A percentile compares a stretch with the other conserved stretches of the same genome.
Evolutionary conservation across 2,113 vertebrate species (phyloP).

Genomic region (Lontra canadensis): DNA sequence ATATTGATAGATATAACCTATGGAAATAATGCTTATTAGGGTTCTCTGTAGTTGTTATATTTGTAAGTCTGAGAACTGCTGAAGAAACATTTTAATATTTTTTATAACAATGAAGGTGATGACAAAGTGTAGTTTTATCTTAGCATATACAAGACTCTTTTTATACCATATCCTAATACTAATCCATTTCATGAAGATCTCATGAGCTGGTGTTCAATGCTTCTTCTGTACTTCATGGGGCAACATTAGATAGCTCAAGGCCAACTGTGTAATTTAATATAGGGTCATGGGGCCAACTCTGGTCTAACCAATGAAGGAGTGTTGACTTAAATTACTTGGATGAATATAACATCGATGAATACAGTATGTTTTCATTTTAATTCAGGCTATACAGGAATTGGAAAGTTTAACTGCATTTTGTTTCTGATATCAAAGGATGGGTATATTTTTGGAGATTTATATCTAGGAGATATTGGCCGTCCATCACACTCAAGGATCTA

Average conservation of each 20-base stretch:
- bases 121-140: background rate
- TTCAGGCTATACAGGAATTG: background rate
- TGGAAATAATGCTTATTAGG: background rate
- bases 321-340: background rate
- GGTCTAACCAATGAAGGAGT: background rate
- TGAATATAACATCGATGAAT: background rate
- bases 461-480: background rate
- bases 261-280: background rate
- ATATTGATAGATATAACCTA: background rate
- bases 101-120: background rate
- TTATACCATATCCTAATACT: background rate
- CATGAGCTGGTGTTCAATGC: background rate
- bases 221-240: background rate
- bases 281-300: background rate
- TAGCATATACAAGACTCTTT: background rate
- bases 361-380: slow-evolving; percentile 35
- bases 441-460: background rate
- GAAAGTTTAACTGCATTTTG: slow-evolving; percentile 19
- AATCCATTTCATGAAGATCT: background rate
- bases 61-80: background rate
- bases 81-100: background rate
- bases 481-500: background rate
- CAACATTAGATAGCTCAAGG: background rate
- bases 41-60: background rate
- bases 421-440: background rate